These are phyloP conservation scores for Heliornis fulica DNA, from an alignment of 2,113 vertebrate species.

Conservation along the genomic window DNA sequence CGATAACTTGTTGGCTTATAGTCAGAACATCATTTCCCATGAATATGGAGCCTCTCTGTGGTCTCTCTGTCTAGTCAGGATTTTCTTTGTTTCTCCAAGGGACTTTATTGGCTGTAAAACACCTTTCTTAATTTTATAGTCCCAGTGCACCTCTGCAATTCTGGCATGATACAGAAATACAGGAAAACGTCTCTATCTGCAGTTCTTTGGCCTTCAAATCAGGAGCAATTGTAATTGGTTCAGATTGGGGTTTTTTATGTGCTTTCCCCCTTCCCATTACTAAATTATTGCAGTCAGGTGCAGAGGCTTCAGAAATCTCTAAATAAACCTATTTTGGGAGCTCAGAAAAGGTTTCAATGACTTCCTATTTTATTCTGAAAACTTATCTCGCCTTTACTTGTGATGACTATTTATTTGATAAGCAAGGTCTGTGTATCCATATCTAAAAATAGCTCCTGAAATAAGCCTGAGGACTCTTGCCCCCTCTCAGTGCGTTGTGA, in stretches of 20 bases:
- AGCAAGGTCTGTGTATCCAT: constrained; percentile 12
- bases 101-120: not conserved
- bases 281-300: constrained; percentile 16
- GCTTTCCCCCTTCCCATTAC: not conserved
- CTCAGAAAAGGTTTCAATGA: not conserved
- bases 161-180: not conserved
- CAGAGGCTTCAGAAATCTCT: not conserved
- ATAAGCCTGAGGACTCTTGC: constrained; percentile 4
- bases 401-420: constrained; percentile 38
- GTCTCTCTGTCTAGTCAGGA: not conserved
- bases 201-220: not conserved
- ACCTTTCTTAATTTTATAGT: not conserved
- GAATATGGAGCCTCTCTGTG: not conserved
- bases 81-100: not conserved
- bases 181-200: not conserved
- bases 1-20: not conserved
- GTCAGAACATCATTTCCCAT: not conserved
- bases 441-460: constrained; percentile 34
- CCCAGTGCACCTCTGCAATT: not conserved
- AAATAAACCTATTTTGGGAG: not conserved
- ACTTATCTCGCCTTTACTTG: constrained; percentile 2
- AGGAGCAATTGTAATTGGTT: not conserved
- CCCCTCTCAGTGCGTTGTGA: not conserved
- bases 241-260: not conserved
- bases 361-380: constrained; percentile 29